phyloP scores from a whole-genome alignment of 2,888 invertebrate genomes.

The Xanthorhoe designata region DNA sequence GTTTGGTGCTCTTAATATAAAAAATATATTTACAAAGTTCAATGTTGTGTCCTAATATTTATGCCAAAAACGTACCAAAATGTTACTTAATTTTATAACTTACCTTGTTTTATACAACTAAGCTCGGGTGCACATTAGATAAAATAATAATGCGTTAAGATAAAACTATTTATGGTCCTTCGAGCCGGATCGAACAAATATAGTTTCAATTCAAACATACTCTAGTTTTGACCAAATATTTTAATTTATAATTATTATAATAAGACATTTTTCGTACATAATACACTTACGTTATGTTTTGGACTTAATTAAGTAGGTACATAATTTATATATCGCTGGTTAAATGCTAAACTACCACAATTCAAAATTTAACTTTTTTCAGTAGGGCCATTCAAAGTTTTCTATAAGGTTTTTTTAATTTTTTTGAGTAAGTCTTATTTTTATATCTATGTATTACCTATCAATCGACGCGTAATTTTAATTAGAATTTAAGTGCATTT shows the following conservation, averaged over 20 bases:
- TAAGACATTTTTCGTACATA: not conserved
- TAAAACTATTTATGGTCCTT: not conserved
- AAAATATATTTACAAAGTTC: not conserved
- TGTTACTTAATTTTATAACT: constrained; percentile 5
- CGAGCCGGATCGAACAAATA: constrained; percentile 5
- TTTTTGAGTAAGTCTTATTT: no score
- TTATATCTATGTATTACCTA: no score
- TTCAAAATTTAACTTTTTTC: no score
- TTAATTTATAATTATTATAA: not conserved
- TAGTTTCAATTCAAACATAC: not conserved
- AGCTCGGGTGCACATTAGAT: not conserved
- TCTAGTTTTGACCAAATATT: not conserved
- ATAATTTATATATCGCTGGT: no score
- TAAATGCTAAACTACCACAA: no score
- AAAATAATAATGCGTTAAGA: not conserved
- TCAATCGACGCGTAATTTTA: no score
- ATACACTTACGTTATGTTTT: not conserved
- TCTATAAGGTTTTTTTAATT: no score
- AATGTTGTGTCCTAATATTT: constrained; percentile 7
- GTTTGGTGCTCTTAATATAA: constrained; percentile 12
- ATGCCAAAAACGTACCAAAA: constrained; percentile 18
- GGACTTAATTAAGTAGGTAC: no score
- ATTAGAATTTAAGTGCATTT: no score
- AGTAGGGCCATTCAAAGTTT: no score
- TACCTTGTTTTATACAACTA: not conserved